Percentiles rank a stretch among this genome's conserved stretches.
These are phyloP conservation scores for Phrynocephalus vlangalii DNA, from an alignment of 2,797 vertebrate genomes.

Conservation along the genomic window DNA sequence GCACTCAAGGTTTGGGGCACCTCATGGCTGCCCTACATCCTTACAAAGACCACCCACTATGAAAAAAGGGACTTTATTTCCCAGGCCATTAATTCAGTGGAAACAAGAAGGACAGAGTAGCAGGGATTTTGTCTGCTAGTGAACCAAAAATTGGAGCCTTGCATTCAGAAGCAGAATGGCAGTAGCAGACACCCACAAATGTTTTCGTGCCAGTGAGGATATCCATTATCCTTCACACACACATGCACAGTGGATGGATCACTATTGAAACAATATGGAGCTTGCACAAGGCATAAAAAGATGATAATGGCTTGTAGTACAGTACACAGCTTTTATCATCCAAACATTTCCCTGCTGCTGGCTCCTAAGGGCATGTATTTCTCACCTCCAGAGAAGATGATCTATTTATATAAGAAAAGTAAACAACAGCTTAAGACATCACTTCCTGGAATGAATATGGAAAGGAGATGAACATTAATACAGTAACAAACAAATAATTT, in stretches of 20 bases:
- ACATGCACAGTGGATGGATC: constrained; percentile 45
- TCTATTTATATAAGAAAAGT: background rate
- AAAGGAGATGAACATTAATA: background rate
- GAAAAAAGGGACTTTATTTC: background rate
- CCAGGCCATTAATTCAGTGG: background rate
- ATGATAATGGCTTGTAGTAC: constrained; percentile 22
- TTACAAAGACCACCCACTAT: no score
- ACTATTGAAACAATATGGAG: constrained; percentile 57
- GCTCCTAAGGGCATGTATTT: background rate
- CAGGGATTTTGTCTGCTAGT: background rate
- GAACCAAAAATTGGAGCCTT: background rate
- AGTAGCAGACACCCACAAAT: background rate
- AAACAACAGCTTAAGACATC: constrained; percentile 22
- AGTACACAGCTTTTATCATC: constrained; percentile 18
- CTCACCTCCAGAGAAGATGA: background rate
- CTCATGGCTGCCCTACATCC: background rate
- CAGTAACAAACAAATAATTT: constrained; percentile 33
- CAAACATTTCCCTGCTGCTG: background rate
- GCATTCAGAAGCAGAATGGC: background rate
- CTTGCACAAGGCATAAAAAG: constrained; percentile 64
- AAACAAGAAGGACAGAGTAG: background rate
- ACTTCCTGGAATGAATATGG: constrained; percentile 34
- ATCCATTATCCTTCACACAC: constrained; percentile 57
- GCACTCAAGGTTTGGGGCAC: background rate
- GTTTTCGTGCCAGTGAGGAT: background rate